Evolutionary conservation across 2,113 vertebrate species (phyloP), one percentile per base, ranked within the genome.

Genomic region (Accipiter cooperii): DNA sequence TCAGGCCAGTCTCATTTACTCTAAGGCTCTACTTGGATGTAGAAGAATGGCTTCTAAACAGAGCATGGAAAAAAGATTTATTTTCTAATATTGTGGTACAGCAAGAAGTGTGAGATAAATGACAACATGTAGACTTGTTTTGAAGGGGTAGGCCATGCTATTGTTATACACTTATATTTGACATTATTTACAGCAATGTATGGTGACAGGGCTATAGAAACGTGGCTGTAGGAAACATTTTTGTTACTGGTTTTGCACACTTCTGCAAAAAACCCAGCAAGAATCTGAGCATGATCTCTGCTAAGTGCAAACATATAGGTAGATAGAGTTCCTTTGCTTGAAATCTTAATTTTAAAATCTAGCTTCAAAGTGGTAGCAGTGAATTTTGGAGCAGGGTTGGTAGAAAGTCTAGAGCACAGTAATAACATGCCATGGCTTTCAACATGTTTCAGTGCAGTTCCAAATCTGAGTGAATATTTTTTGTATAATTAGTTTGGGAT

Each of bases 41-140:
- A 69, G 89, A 89, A 94, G 74, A 96, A 95, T 93, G 63, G 64
- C 46, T 85, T 79, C 82, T 42, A 85, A 94, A 87, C 58, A 49
- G 68, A 89, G 87, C 75, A 73, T 80, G 87, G 91, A 77, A 89
- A 80, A 91, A 76, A 73, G 74, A 64, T 83, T 85, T 52, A 80
- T 95, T 94, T 95, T 70, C 78, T 77, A 71, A 79, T 75, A 73
- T 26, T 85, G 70, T 82, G 52, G 28, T 46, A 24, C 49, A 40
- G 66, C 52, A 55, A 79, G 54, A 24, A 64, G 29, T 21, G n/a
- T 12, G 38, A 93, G 68, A 77, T 47, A 84, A 73, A 69, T 89
- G 91, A 47, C 74, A 87, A n/a, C 12, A 2, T 40, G 31, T 74
- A 10, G 57, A 8, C 64, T 93, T 91, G 81, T 89, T 91, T 84